Evolutionary conservation across 2,113 vertebrate genomes (phyloP), one percentile per base, ranked within the genome.

Genomic region (Uria aalge): DNA sequence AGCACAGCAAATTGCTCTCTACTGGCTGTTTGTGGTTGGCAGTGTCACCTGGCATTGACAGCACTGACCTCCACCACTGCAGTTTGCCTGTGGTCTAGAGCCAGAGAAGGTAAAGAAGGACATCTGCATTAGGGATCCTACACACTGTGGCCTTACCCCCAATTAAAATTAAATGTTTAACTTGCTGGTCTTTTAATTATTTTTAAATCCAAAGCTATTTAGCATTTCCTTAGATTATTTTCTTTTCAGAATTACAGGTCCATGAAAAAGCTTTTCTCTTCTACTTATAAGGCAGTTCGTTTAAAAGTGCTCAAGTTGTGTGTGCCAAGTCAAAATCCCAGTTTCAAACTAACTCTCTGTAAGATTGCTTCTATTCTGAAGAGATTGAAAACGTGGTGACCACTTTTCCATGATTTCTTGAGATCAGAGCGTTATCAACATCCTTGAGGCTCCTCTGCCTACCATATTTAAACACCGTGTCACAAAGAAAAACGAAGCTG

Each of bases 11-110:
- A 34, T 62, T 0, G 1, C 38, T 69, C 69, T 20, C 45, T n/a
- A 26, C 21, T 13, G 2, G 1, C 53, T 72, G 34, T 34, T 34
- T 53, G 11, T 32, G 34, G 19, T 8, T 78, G 36, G 19, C 26
- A 50, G 19, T 0, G 0, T 63, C 40, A 48, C 2, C 16, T 76
- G 74, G 40, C 21, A 32, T 27, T 1, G 2, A 67, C 26, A 72
- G 41, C 32, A 11, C 3, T 2, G 2, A 45, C 34, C 12, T 67
- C 57, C 75, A 63, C 27, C 1, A 1, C 43, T 34, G 10, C 20
- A 60, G 9, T 12, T 45, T 47, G 13, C 40, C 26, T 71, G 62
- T 40, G 48, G 13, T 55, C 16, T 43, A 32, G 6, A 52, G 24
- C 34, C 30, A 68, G 53, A 63, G 30, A 63, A 48, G 11, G 43